phyloP scores from a whole-genome alignment of 2,797 vertebrate species.

The Percopsis omiscomaycus region DNA sequence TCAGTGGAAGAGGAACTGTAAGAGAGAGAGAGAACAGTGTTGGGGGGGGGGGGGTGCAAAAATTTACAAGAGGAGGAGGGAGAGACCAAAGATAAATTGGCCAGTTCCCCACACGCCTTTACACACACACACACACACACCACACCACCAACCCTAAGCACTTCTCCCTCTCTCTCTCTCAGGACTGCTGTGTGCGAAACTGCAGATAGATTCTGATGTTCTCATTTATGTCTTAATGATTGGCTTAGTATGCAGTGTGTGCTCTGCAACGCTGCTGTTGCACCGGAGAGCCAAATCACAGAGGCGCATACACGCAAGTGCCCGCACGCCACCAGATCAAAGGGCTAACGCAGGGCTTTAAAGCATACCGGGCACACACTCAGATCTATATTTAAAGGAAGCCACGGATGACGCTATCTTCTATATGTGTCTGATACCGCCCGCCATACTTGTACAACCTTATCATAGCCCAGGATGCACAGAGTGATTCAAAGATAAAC shows the following conservation, averaged over 20 bases:
- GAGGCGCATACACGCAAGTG: conserved; percentile 19
- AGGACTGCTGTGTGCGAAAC: conserved; percentile 63
- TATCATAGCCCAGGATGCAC: no score
- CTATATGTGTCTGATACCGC: conserved; percentile 5
- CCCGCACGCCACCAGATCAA: conserved; percentile 37
- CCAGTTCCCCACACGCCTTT: conserved; percentile 34
- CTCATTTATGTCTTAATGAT: conserved; percentile 84
- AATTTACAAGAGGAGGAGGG: conserved; percentile 59
- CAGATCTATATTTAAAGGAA: conserved; percentile 21
- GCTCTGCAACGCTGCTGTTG: conserved; percentile 71
- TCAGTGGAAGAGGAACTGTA: conserved; percentile 49
- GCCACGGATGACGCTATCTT: conserved; percentile 12
- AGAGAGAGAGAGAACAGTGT: conserved; percentile 8
- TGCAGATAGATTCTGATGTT: conserved; percentile 76
- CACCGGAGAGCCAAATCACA: conserved; percentile 61
- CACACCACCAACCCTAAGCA: conserved; percentile 20
- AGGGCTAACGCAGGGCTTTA: conserved; percentile 35
- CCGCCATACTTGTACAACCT: no score
- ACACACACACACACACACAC: background rate
- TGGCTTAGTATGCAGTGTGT: conserved; percentile 82
- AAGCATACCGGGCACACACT: conserved; percentile 35
- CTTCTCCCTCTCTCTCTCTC: conserved; percentile 45
- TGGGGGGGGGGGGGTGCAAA: conserved; percentile 26
- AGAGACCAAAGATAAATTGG: conserved; percentile 68
- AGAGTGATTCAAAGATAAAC: no score